Percentiles rank a stretch among this genome's conserved stretches.
These are phyloP conservation scores for Ecdyonurus torrentis DNA, from an alignment of 2,888 invertebrate genomes.

Conservation along the genomic window DNA sequence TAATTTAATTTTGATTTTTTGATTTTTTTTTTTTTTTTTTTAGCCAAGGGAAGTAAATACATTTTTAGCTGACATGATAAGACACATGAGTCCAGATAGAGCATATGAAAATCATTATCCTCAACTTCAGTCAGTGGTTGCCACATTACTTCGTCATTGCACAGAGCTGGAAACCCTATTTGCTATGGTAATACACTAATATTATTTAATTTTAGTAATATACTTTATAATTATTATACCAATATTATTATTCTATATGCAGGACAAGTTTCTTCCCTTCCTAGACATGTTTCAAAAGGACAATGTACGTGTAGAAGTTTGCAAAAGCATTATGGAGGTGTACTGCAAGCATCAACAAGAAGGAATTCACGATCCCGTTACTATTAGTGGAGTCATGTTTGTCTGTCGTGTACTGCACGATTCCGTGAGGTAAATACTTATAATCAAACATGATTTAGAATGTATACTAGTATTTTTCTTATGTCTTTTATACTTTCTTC, in stretches of 20 bases:
- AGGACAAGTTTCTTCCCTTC: constrained; percentile 82
- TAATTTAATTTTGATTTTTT: constrained; percentile 9
- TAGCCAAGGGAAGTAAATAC: constrained; percentile 71
- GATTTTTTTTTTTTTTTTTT: constrained; percentile 15
- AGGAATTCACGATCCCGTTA: constrained; percentile 67
- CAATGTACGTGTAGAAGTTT: constrained; percentile 62
- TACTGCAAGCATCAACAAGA: constrained; percentile 26
- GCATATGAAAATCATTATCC: constrained; percentile 63
- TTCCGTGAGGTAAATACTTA: constrained; percentile 59
- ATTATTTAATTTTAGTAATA: too few species aligned
- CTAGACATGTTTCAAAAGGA: constrained; percentile 82
- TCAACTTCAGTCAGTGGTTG: constrained; percentile 58
- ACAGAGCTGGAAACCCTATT: constrained; percentile 66
- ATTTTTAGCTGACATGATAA: constrained; percentile 68
- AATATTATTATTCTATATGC: too few species aligned
- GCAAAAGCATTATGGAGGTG: constrained; percentile 52
- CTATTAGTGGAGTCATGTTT: constrained; percentile 76
- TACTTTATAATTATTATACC: too few species aligned
- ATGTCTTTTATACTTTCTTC: constrained; percentile 12
- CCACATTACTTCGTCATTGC: constrained; percentile 55
- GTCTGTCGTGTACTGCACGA: constrained; percentile 83
- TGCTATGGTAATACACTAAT: constrained; percentile 48
- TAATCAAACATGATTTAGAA: neutral
- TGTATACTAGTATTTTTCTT: constrained; percentile 5
- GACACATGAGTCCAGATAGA: constrained; percentile 60